Evolutionary conservation across 2,113 vertebrate species (phyloP).

Genomic region (Gambusia holbrooki): DNA sequence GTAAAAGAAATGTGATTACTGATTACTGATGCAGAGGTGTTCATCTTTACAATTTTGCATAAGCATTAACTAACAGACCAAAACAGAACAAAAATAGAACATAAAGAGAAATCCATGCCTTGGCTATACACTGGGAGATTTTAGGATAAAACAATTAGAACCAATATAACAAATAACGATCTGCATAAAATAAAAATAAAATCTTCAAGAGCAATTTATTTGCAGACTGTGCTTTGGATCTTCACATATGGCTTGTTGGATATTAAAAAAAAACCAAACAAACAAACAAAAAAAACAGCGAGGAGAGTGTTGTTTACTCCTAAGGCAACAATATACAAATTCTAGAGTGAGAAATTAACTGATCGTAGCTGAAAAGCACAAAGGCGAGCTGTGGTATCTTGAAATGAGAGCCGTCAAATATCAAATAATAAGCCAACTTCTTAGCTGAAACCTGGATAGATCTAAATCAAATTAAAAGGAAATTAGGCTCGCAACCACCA

Average conservation of each 20-base stretch:
- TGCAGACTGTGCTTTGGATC: conserved; percentile 68
- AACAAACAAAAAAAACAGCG: conserved; percentile 58
- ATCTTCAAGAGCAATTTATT: conserved; percentile 63
- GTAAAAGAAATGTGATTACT: conserved; percentile 24
- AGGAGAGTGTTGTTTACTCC: conserved; percentile 75
- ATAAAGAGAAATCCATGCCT: conserved; percentile 28
- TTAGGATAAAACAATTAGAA: conserved; percentile 35
- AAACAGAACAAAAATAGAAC: neutral
- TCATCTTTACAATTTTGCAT: conserved; percentile 26
- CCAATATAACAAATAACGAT: conserved; percentile 54
- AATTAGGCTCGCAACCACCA: conserved; percentile 76
- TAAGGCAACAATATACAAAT: conserved; percentile 79
- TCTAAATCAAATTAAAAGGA: conserved; percentile 78
- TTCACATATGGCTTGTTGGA: conserved; percentile 76
- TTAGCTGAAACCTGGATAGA: conserved; percentile 73
- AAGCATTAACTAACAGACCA: conserved; percentile 14
- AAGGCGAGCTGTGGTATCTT: conserved; percentile 67
- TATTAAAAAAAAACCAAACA: conserved; percentile 31
- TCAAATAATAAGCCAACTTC: conserved; percentile 75
- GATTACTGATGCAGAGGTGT: conserved; percentile 11
- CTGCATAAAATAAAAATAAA: conserved; percentile 55
- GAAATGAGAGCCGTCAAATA: conserved; percentile 72
- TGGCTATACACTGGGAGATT: conserved; percentile 22
- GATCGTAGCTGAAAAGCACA: conserved; percentile 67
- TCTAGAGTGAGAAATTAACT: conserved; percentile 59